phyloP scores from a whole-genome alignment of 2,888 invertebrate species.

The Azorinus chamasolen region DNA sequence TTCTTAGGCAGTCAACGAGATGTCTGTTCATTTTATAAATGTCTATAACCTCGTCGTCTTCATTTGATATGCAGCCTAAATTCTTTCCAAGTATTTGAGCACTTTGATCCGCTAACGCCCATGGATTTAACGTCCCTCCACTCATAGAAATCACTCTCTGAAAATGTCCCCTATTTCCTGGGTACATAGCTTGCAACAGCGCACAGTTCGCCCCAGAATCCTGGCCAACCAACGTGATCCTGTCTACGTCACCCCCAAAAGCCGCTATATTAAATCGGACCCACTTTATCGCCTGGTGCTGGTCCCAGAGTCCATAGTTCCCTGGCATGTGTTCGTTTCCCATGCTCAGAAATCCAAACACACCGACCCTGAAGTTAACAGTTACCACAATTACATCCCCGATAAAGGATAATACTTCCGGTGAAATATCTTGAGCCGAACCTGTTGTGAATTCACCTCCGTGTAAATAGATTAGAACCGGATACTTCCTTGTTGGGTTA shows the following conservation, averaged over 20 bases:
- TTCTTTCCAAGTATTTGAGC: constrained; percentile 26
- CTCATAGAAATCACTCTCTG: constrained; percentile 57
- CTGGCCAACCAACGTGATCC: constrained; percentile 53
- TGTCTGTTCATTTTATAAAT: constrained; percentile 14
- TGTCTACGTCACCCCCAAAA: constrained; percentile 56
- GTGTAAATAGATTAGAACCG: constrained; percentile 59
- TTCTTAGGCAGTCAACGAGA: constrained; percentile 41
- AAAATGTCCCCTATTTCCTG: constrained; percentile 56
- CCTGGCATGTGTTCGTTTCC: constrained; percentile 35
- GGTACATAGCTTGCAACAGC: constrained; percentile 50
- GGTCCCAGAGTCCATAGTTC: constrained; percentile 64
- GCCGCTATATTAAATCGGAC: constrained; percentile 52
- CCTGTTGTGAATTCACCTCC: constrained; percentile 54
- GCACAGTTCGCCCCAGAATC: constrained; percentile 51
- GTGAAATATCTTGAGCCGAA: constrained; percentile 38
- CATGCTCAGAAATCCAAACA: constrained; percentile 57
- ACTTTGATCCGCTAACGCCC: constrained; percentile 48
- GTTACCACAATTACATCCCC: constrained; percentile 55
- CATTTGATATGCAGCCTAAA: constrained; percentile 29
- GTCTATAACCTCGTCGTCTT: background rate
- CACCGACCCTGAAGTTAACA: constrained; percentile 54
- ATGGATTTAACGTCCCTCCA: constrained; percentile 46
- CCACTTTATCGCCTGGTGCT: constrained; percentile 58
- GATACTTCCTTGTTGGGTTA: constrained; percentile 47
- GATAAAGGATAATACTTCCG: constrained; percentile 39